phyloP scores from a whole-genome alignment of 1,140 invertebrate genomes.

The Sminthurides bifidus region DNA sequence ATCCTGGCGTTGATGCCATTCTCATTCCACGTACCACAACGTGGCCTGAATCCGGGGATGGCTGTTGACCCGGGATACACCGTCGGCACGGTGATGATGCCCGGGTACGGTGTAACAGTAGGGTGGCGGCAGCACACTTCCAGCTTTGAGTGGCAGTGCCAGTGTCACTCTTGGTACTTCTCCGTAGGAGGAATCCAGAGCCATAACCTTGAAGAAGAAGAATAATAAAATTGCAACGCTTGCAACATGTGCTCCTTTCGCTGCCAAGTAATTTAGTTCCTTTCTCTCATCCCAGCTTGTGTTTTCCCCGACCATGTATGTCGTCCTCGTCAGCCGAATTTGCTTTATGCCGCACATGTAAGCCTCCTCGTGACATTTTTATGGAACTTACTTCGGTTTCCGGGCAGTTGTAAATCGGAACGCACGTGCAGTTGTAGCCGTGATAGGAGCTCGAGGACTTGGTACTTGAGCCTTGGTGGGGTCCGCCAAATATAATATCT shows the following conservation, averaged over 20 bases:
- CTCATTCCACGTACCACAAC: constrained; percentile 27
- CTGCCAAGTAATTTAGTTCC: constrained; percentile 13
- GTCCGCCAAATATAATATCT: too few species aligned
- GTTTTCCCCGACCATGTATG: not conserved
- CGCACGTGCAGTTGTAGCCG: constrained; percentile 24
- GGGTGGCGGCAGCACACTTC: constrained; percentile 28
- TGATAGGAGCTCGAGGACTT: not conserved
- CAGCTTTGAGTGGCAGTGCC: constrained; percentile 16
- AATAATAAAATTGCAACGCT: too few species aligned
- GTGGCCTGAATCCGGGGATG: constrained; percentile 17
- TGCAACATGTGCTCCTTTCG: constrained; percentile 5
- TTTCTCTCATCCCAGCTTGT: not conserved
- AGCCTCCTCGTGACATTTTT: too few species aligned
- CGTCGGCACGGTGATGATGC: not conserved
- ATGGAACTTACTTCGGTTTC: constrained; percentile 27
- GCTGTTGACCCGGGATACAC: constrained; percentile 1
- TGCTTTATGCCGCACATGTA: not conserved
- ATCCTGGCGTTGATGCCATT: constrained; percentile 30
- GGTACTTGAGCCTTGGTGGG: too few species aligned
- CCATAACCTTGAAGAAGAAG: too few species aligned
- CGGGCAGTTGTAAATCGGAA: constrained; percentile 28
- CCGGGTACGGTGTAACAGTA: not conserved
- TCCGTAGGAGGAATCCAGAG: too few species aligned
- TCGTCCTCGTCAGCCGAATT: not conserved
- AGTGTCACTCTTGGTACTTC: constrained; percentile 28